A percentile compares a stretch with the other conserved stretches of the same genome.
Conservation (phyloP, 37 sponge, comb jelly and placozoan species). For the Cliona cf. orientalis region DNA sequence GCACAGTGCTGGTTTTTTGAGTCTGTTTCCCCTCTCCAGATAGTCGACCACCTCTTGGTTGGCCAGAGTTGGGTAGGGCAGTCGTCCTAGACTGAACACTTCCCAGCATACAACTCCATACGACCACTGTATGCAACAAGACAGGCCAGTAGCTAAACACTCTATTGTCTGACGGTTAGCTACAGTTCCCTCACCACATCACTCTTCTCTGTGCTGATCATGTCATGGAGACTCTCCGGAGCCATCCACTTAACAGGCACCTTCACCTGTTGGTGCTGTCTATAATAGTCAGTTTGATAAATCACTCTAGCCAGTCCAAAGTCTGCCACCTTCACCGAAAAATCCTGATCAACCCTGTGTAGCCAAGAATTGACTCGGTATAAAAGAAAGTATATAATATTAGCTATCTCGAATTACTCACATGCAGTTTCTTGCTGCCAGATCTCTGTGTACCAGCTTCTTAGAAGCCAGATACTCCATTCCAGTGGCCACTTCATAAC, state of each 20-base stretch:
- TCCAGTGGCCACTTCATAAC: slow-evolving; percentile 45
- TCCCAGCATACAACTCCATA: slow-evolving; percentile 74
- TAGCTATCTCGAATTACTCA: too few relatives aligned
- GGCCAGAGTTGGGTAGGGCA: slow-evolving; percentile 50
- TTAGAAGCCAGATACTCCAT: slow-evolving; percentile 42
- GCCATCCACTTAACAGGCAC: slow-evolving; percentile 83
- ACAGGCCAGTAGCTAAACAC: too few relatives aligned
- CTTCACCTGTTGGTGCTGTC: slow-evolving; percentile 41
- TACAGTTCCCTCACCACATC: slow-evolving; percentile 65
- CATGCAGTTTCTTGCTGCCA: slow-evolving; percentile 68
- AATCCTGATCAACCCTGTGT: slow-evolving; percentile 51
- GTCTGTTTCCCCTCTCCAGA: slow-evolving; percentile 46
- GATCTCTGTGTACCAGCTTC: slow-evolving; percentile 54
- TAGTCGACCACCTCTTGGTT: slow-evolving; percentile 53
- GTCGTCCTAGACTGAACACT: slow-evolving; percentile 61
- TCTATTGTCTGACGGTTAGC: too few relatives aligned
- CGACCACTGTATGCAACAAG: slow-evolving; percentile 52
- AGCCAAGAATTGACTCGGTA: too few relatives aligned
- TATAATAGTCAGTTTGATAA: slow-evolving; percentile 70
- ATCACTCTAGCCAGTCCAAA: slow-evolving; percentile 76
- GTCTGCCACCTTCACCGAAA: slow-evolving; percentile 70
- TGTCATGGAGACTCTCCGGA: slow-evolving; percentile 70
- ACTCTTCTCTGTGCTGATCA: slow-evolving; percentile 69
- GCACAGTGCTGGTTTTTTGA: slow-evolving; percentile 42
- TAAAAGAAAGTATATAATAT: too few relatives aligned